phyloP scores from a whole-genome alignment of 2,888 invertebrate species.

The Saturnia japonica region DNA sequence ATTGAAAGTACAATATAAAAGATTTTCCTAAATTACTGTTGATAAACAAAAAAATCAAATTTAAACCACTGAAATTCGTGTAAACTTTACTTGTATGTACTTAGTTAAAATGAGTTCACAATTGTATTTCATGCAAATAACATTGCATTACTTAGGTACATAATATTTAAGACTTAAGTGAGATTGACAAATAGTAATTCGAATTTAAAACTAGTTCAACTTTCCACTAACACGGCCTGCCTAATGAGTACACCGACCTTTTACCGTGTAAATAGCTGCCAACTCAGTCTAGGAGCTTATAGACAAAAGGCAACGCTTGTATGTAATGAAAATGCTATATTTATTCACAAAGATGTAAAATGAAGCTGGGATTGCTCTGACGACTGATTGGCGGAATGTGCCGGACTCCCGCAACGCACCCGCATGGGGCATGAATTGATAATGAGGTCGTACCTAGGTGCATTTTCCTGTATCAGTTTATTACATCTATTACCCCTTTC shows the following conservation, averaged over 20 bases:
- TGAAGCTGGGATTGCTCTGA: slow-evolving; percentile 23
- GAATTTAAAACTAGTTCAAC: not conserved
- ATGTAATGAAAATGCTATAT: slow-evolving; percentile 23
- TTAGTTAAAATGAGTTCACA: not conserved
- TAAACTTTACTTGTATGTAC: not conserved
- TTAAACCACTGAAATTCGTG: not conserved
- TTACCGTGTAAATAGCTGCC: not conserved
- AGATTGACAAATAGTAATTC: not conserved
- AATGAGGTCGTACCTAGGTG: slow-evolving; percentile 55
- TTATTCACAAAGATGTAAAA: slow-evolving; percentile 28
- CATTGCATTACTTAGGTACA: not conserved
- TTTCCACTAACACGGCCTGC: not conserved
- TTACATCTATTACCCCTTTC: not conserved
- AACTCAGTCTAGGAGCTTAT: not conserved
- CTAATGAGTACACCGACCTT: not conserved
- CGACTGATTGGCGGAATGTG: slow-evolving; percentile 50
- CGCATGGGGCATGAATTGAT: slow-evolving; percentile 63
- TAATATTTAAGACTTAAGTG: not conserved
- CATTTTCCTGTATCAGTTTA: slow-evolving; percentile 49
- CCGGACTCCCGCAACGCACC: slow-evolving; percentile 27
- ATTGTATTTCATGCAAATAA: not conserved
- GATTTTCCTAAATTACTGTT: not conserved
- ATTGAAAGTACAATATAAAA: not conserved
- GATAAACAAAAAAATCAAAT: not conserved
- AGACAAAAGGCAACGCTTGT: slow-evolving; percentile 20